Base-by-base conservation (phyloP, 2,113 vertebrate genomes). In the Poicephalus meyeri region DNA sequence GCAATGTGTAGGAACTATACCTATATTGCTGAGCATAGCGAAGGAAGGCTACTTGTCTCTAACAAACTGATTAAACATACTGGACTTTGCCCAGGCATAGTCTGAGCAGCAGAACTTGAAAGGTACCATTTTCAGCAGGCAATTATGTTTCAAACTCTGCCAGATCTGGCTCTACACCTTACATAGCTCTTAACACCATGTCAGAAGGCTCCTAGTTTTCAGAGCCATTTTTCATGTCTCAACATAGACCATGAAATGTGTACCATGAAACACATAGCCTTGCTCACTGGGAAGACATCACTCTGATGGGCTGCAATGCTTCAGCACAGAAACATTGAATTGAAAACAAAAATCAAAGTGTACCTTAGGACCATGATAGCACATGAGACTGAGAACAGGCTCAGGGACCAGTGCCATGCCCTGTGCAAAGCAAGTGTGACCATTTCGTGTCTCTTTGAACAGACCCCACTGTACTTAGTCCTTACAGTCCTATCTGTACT, bases 41-140 rank as follows among this genome's bases (percentile, higher is more conserved):
- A 23, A 85, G 9, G 4, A 8, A 69, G 16, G 11, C 28, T 23
- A 31, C 29, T 20, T 68, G 70, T 3, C 11, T 82, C 70, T 88
- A 41, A 80, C 10, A 80, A 80, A 39, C 7, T 20, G 15, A 15
- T 68, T 72, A 11, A 33, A 24, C 16, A 23, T 20, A 58, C 9
- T 58, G 6, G 11, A 50, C 0, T 0, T 39, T 66, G 3, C 4
- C 4, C 55, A 63, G 16, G 7, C 6, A 13, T 8, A 74, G 4
- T 46, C n/a, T 60, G 60, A 91, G 25, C 28, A 29, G 13, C 9
- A 87, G 56, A 89, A 71, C 4, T 46, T 90, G 16, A 33, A 72
- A 44, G 24, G 12, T 8, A 66, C 9, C 8, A 18, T 13, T 37
- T 60, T 31, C 31, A 80, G 24, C 26, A 73, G 37, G 42, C 25